phyloP scores from a whole-genome alignment of 2,797 vertebrate genomes.

The Hypotaenidia okinawae region DNA sequence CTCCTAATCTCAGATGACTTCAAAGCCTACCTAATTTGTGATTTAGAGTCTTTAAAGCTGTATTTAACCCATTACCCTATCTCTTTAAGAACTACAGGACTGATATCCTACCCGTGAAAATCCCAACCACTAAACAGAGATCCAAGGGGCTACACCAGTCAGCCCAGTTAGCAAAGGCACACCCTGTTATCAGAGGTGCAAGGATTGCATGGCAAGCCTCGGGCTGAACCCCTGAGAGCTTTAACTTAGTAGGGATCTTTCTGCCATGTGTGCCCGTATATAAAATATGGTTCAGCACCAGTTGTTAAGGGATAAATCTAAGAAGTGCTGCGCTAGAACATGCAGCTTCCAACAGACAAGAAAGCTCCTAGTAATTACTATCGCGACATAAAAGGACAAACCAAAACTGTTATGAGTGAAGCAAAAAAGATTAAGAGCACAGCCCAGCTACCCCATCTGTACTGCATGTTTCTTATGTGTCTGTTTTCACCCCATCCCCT shows the following conservation, averaged over 20 bases:
- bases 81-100: neutral
- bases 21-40: conserved; percentile 4
- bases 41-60: neutral
- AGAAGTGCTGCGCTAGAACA: neutral
- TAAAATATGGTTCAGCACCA: neutral
- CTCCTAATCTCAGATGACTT: conserved; percentile 19
- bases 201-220: neutral
- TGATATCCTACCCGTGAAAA: neutral
- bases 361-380: neutral
- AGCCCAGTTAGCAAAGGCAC: neutral
- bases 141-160: neutral
- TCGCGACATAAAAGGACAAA: neutral
- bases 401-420: neutral
- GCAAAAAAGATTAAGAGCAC: neutral
- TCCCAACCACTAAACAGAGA: neutral
- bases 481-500: neutral
- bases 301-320: neutral
- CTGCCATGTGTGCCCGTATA: neutral
- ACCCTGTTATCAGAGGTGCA: neutral
- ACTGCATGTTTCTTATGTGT: neutral
- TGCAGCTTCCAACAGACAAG: neutral
- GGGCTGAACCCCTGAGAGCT: neutral
- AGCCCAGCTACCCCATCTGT: neutral
- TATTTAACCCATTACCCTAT: conserved; percentile 18
- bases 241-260: neutral